Percentiles rank a stretch among this genome's conserved stretches.
Conservation (phyloP, 2,888 invertebrate genomes). For the Rotaria sp. region DNA sequence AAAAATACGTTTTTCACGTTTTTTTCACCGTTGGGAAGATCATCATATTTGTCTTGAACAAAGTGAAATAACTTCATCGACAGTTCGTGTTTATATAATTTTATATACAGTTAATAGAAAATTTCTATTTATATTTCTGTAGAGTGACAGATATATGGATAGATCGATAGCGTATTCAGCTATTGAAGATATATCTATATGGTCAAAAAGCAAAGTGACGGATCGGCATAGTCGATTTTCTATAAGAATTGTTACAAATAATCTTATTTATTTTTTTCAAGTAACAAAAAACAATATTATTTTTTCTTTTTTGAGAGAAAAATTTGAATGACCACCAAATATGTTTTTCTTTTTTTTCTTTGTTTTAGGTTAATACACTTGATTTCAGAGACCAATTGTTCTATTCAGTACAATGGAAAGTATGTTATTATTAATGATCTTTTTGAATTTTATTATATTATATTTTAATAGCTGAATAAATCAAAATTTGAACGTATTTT, state of each 20-base stretch:
- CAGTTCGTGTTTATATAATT: conserved; percentile 57
- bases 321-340: no score
- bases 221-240: conserved; percentile 34
- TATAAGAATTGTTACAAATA: conserved; percentile 30
- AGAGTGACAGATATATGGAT: conserved; percentile 61
- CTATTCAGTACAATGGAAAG: conserved; percentile 71
- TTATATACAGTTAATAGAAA: not conserved
- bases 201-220: not conserved
- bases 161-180: conserved; percentile 65
- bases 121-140: conserved; percentile 45
- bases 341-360: not conserved
- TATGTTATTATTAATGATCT: conserved; percentile 53
- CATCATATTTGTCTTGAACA: conserved; percentile 67
- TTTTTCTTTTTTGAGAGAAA: not conserved
- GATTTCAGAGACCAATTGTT: conserved; percentile 76
- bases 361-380: conserved; percentile 67
- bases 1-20: conserved; percentile 71
- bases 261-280: conserved; percentile 16
- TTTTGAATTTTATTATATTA: not conserved
- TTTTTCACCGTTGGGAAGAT: conserved; percentile 68
- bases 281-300: not conserved
- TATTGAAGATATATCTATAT: conserved; percentile 62
- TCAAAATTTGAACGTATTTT: conserved; percentile 68
- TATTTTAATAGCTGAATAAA: conserved; percentile 65
- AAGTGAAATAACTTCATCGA: conserved; percentile 66